Evolutionary conservation across 2,113 vertebrate species (phyloP).

Genomic region (Chauna torquata): DNA sequence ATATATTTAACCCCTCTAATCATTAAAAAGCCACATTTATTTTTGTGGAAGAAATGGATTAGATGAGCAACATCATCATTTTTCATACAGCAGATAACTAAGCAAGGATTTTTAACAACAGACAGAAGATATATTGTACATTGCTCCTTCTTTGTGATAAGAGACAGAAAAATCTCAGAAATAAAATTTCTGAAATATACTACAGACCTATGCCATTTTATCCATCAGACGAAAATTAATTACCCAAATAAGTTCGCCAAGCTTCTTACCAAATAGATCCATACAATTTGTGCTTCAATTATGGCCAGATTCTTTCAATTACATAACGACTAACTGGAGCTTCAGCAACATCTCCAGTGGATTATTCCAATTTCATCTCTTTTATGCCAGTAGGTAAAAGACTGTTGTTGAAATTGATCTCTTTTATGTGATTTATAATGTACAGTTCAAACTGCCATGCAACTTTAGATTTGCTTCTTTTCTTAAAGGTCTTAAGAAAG

Average conservation of each 20-base stretch:
- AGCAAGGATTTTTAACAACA: not conserved
- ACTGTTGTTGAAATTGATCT: conserved; percentile 62
- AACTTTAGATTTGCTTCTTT: conserved; percentile 24
- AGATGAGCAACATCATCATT: not conserved
- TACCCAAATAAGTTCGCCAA: conserved; percentile 7
- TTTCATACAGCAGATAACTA: not conserved
- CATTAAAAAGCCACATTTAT: not conserved
- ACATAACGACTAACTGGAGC: conserved; percentile 20
- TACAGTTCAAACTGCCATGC: conserved; percentile 22
- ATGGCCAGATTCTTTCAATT: conserved; percentile 46
- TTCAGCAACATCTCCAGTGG: not conserved
- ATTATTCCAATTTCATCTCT: conserved; percentile 14
- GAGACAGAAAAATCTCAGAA: not conserved
- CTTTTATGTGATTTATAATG: conserved; percentile 36
- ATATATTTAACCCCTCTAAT: not conserved
- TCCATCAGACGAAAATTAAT: conserved; percentile 32
- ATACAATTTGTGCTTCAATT: conserved; percentile 44
- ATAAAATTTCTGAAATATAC: conserved; percentile 1
- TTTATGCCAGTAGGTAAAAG: conserved; percentile 35
- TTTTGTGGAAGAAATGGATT: not conserved
- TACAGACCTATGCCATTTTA: not conserved
- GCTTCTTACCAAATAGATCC: conserved; percentile 40
- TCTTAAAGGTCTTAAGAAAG: conserved; percentile 17
- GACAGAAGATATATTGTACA: not conserved
- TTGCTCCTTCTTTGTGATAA: not conserved